phyloP scores from a whole-genome alignment of 2,888 invertebrate species.

The Noctua janthe region DNA sequence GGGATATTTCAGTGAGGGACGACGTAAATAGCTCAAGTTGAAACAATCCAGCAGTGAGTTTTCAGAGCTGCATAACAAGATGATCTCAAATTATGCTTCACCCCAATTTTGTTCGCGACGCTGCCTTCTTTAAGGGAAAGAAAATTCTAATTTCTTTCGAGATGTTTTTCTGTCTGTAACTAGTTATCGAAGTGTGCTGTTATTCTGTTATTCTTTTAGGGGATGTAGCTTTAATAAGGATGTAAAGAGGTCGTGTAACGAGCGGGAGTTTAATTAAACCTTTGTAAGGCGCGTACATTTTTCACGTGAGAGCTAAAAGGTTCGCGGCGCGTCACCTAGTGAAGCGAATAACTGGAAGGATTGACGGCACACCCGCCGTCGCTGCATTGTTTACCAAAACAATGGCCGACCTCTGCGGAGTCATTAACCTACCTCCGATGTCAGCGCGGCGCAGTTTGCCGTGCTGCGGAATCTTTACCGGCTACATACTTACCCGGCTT shows the following conservation, averaged over 20 bases:
- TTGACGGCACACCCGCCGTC: conserved; percentile 81
- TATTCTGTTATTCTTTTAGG: conserved; percentile 50
- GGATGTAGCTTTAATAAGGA: conserved; percentile 53
- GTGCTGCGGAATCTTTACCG: conserved; percentile 74
- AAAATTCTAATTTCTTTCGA: conserved; percentile 64
- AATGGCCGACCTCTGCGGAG: conserved; percentile 88
- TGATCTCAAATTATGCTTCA: conserved; percentile 74
- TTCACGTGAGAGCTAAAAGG: conserved; percentile 81
- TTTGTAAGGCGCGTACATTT: conserved; percentile 74
- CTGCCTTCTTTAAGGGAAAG: conserved; percentile 62
- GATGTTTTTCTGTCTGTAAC: conserved; percentile 48
- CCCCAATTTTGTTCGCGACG: conserved; percentile 68
- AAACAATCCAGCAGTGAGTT: conserved; percentile 74
- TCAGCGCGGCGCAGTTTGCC: conserved; percentile 72
- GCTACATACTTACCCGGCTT: conserved; percentile 63
- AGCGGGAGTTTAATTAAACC: conserved; percentile 71
- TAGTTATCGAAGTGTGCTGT: conserved; percentile 48
- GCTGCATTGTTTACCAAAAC: conserved; percentile 89
- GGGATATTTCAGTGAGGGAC: conserved; percentile 79
- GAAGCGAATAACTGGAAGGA: conserved; percentile 85
- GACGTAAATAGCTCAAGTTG: conserved; percentile 79
- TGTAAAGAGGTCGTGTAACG: conserved; percentile 63
- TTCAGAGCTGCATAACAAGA: conserved; percentile 76
- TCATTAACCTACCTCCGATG: conserved; percentile 89
- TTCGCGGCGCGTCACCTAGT: conserved; percentile 82